Conservation (phyloP, 2,797 vertebrate genomes). For the Eremophila alpestris region DNA sequence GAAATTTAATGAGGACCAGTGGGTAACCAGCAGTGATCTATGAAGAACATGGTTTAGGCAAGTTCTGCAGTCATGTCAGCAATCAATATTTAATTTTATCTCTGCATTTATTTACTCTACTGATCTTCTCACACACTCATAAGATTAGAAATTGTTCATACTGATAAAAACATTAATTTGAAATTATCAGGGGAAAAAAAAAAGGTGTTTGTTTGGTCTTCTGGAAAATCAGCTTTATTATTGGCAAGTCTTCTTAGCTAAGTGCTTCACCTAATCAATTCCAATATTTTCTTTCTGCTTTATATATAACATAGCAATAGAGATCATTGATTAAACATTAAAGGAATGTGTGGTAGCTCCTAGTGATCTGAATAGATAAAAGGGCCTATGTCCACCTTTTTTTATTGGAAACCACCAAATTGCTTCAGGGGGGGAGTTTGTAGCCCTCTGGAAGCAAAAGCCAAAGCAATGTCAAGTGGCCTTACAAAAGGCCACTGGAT, state of each 20-base stretch:
- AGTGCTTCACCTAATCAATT: not conserved
- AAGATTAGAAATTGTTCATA: not conserved
- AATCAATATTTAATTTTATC: not conserved
- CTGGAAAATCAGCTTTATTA: not conserved
- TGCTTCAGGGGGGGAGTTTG: not conserved
- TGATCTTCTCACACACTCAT: not conserved
- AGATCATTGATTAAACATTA: conserved; percentile 8
- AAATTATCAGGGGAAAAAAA: not conserved
- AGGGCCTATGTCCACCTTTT: not conserved
- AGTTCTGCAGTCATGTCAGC: not conserved
- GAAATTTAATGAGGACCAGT: not conserved
- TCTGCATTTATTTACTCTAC: not conserved
- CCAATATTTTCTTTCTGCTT: not conserved
- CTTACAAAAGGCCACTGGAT: not conserved
- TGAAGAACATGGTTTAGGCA: not conserved
- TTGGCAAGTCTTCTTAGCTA: not conserved
- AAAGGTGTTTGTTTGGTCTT: not conserved
- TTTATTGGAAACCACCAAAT: not conserved
- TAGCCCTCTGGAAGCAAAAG: not conserved
- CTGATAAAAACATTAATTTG: not conserved
- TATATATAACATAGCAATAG: not conserved
- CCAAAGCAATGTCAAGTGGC: not conserved
- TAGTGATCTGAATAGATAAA: not conserved
- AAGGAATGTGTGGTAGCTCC: not conserved
- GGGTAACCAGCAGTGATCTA: not conserved